Conservation (phyloP, 2,797 vertebrate genomes). For the Enoplosus armatus region DNA sequence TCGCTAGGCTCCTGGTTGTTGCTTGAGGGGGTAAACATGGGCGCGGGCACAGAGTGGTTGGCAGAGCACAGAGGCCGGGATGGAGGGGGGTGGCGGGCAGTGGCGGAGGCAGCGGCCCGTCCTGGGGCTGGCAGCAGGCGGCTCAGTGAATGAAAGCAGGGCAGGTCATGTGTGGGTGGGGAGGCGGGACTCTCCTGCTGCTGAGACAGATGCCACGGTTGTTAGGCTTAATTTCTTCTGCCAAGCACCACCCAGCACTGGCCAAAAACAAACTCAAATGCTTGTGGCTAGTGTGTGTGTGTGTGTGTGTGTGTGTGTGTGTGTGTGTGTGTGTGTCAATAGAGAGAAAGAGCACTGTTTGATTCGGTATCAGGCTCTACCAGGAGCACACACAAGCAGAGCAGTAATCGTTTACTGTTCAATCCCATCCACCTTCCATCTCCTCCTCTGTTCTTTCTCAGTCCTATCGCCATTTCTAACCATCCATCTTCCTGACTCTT, state of each 20-base stretch:
- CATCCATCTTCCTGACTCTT: constrained; percentile 71
- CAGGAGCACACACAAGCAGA: constrained; percentile 71
- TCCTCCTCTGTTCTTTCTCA: constrained; percentile 64
- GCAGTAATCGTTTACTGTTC: constrained; percentile 73
- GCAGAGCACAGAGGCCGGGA: constrained; percentile 65
- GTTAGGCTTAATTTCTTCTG: constrained; percentile 84
- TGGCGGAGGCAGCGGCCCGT: constrained; percentile 73
- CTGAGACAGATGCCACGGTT: constrained; percentile 87
- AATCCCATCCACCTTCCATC: constrained; percentile 61
- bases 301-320: constrained; percentile 42
- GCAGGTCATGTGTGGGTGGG: constrained; percentile 84
- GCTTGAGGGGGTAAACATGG: constrained; percentile 72
- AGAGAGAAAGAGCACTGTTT: constrained; percentile 76
- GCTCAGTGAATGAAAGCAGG: constrained; percentile 80
- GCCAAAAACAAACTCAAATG: constrained; percentile 83
- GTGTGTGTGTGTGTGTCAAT: constrained; percentile 59
- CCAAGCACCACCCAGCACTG: constrained; percentile 81
- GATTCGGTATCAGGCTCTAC: constrained; percentile 76
- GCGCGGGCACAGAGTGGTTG: constrained; percentile 68
- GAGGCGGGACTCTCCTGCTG: constrained; percentile 86
- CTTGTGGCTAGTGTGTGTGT: constrained; percentile 71
- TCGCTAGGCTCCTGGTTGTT: constrained; percentile 75
- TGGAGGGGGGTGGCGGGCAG: constrained; percentile 62
- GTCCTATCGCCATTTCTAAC: constrained; percentile 66
- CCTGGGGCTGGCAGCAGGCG: constrained; percentile 80